Evolutionary conservation across 2,888 invertebrate species (phyloP), one percentile per base, ranked within the genome.

Genomic region (Volucella bombylans): DNA sequence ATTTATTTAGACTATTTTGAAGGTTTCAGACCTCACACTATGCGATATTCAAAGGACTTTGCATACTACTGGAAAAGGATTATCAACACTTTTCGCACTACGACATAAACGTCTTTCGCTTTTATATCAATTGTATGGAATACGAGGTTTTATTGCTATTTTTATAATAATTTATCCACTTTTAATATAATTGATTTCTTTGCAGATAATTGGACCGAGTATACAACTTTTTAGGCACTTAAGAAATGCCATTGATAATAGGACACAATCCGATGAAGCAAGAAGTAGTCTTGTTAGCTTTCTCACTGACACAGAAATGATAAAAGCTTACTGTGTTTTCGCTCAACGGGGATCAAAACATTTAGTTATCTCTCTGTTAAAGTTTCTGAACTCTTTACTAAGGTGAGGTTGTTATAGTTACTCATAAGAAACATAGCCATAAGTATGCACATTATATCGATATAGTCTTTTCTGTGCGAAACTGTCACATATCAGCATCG

Each of bases 271-370:
- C 0, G 14, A 4, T 9, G 18, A 1, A 1, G 23, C 59, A 0
- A 74, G 39, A n/a, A 45, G 6, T 0, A 14, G 15, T 6, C 69
- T 83, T 9, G 38, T 83, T 8, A 14, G 52, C 8, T 81, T 62
- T 4, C 0, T 85, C n/a, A 61, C 76, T 10, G 62, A 68, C 10
- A 18, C 62, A 1, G 39, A 68, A 10, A 52, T 81, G 57, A 76
- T 85, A n/a, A 67, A 77, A 43, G 62, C 23, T 8, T 85, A 77
- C 18, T 77, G 85, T 23, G 57, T 31, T 18, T 68, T 81, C 4
- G 43, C 72, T 9, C 55, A 72, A 1, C 49, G 68, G 11, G 31
- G 15, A 10, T 52, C 62, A 0, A 52, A n/a, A 10, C 52, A 8
- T 18, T 55, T 72, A 31, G 38, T 64, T 0, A 12, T 2, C 0